A percentile compares a stretch with the other conserved stretches of the same genome.
Conservation (phyloP, 2,888 invertebrate species). For the Sinohyriopsis cumingii region DNA sequence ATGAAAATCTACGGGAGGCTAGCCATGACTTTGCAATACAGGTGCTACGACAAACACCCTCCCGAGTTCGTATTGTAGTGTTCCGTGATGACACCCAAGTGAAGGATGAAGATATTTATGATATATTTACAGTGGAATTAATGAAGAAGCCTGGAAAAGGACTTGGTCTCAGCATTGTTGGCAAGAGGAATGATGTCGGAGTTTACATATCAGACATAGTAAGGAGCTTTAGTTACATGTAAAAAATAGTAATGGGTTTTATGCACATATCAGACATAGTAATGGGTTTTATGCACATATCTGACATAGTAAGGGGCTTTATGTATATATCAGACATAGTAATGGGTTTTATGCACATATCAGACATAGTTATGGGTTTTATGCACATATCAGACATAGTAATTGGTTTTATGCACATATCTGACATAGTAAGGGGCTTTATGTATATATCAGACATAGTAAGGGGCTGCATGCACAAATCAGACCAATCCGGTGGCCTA, state of each 20-base stretch:
- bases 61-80: constrained; percentile 86
- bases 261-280: neutral
- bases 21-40: constrained; percentile 83
- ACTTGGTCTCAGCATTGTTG: constrained; percentile 83
- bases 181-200: constrained; percentile 81
- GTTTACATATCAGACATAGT: constrained; percentile 96
- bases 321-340: no score
- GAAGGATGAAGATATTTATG: constrained; percentile 78
- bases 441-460: no score
- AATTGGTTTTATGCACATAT: no score
- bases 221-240: constrained; percentile 80
- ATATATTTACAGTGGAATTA: constrained; percentile 81
- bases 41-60: constrained; percentile 85
- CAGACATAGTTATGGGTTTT: constrained; percentile 76
- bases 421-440: neutral
- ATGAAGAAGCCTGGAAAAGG: constrained; percentile 89
- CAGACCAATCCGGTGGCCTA: no score
- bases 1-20: constrained; percentile 84
- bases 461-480: no score
- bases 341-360: constrained; percentile 64
- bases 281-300: neutral
- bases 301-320: no score
- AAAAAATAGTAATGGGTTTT: constrained; percentile 83
- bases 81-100: constrained; percentile 77
- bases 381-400: no score